Conservation (phyloP, 2,113 vertebrate genomes). For the Hippocampus abdominalis region DNA sequence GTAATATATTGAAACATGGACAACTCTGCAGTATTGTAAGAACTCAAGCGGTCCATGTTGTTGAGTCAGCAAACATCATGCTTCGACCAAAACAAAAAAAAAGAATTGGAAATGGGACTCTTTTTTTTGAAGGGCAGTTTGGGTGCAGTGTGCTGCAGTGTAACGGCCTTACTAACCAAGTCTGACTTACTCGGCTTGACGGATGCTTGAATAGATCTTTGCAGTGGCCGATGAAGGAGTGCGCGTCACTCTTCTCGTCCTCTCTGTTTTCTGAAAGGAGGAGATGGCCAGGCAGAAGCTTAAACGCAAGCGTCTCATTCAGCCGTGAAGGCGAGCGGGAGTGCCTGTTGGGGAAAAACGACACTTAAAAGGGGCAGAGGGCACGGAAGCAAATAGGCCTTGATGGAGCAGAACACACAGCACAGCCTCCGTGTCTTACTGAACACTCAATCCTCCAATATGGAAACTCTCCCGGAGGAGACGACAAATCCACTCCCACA, state of each 20-base stretch:
- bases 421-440: slow-evolving; percentile 29
- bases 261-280: slow-evolving; percentile 67
- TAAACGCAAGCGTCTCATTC: slow-evolving; percentile 71
- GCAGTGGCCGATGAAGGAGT: slow-evolving; percentile 28
- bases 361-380: slow-evolving; percentile 28
- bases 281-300: slow-evolving; percentile 66
- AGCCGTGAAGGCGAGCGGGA: slow-evolving; percentile 50
- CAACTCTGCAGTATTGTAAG: slow-evolving; percentile 43
- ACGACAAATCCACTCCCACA: slow-evolving; percentile 46
- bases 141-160: slow-evolving; percentile 31
- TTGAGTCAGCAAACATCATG: slow-evolving; percentile 21
- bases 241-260: slow-evolving; percentile 53
- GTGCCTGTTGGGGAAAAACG: slow-evolving; percentile 21
- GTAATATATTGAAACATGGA: slow-evolving; percentile 87
- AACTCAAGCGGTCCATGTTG: slow-evolving; percentile 34
- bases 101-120: slow-evolving; percentile 28
- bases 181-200: slow-evolving; percentile 37
- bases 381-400: slow-evolving; percentile 34
- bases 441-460: slow-evolving; percentile 44
- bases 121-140: slow-evolving; percentile 49
- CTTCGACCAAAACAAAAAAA: slow-evolving; percentile 10
- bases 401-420: slow-evolving; percentile 32
- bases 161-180: slow-evolving; percentile 50
- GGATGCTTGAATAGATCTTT: slow-evolving; percentile 35
- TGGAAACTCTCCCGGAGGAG: slow-evolving; percentile 51